phyloP scores from a whole-genome alignment of 2,888 invertebrate genomes.

The Mystacides longicornis region DNA sequence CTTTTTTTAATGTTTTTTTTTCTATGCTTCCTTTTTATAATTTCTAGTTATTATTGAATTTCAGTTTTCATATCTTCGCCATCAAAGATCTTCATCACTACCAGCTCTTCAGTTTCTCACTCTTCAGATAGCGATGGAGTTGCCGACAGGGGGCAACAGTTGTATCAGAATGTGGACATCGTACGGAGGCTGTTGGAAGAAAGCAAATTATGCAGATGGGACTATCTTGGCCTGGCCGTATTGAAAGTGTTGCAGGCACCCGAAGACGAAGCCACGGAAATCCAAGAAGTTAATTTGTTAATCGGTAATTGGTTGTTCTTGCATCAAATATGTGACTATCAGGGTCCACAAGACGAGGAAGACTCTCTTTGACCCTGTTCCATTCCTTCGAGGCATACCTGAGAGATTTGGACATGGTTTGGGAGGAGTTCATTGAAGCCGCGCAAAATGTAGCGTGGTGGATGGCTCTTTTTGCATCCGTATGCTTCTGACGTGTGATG shows the following conservation, averaged over 20 bases:
- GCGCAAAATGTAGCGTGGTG: too few species aligned
- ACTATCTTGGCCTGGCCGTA: conserved; percentile 33
- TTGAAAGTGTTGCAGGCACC: conserved; percentile 36
- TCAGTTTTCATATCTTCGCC: conserved; percentile 51
- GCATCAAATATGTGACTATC: too few species aligned
- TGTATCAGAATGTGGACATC: conserved; percentile 36
- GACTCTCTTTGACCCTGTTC: too few species aligned
- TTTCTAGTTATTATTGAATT: conserved; percentile 28
- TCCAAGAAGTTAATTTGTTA: conserved; percentile 42
- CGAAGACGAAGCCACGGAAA: conserved; percentile 42
- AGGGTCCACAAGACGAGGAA: too few species aligned
- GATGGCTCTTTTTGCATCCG: too few species aligned
- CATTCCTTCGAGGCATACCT: too few species aligned
- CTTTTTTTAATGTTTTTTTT: neutral
- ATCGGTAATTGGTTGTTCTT: too few species aligned
- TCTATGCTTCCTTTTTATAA: neutral
- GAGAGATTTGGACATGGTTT: too few species aligned
- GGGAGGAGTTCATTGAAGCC: too few species aligned
- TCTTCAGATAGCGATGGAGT: conserved; percentile 44
- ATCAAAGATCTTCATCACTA: conserved; percentile 48
- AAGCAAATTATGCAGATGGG: conserved; percentile 7
- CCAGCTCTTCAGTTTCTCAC: conserved; percentile 37
- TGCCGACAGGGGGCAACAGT: conserved; percentile 28
- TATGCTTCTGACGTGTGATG: too few species aligned
- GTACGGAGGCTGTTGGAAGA: conserved; percentile 31